Conservation (phyloP, 2,888 invertebrate genomes). For the Megalurothrips usitatus region DNA sequence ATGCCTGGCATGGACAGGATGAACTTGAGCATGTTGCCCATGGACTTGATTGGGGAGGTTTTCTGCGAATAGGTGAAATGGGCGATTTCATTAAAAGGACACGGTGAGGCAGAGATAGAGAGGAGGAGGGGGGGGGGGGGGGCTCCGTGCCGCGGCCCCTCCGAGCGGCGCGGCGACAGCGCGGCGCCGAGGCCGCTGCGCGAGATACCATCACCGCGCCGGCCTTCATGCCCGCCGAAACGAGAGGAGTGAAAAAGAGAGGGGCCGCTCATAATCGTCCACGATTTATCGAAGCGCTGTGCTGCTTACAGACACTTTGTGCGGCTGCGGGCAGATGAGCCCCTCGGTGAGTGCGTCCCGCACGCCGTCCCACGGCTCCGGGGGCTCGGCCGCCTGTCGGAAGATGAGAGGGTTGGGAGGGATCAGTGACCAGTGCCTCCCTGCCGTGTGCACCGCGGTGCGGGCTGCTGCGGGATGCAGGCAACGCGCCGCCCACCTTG, state of each 20-base stretch:
- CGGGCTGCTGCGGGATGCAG: too few species aligned
- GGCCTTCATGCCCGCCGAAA: neutral
- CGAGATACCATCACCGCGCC: neutral
- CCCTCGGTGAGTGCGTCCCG: neutral
- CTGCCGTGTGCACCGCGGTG: too few species aligned
- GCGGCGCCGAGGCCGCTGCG: neutral
- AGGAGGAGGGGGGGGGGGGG: neutral
- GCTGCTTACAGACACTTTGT: neutral
- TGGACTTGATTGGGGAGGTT: conserved; percentile 12
- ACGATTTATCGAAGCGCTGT: neutral
- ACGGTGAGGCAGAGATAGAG: neutral
- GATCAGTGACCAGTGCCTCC: too few species aligned
- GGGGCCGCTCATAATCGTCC: neutral
- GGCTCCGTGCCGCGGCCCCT: neutral
- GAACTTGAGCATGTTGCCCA: conserved; percentile 12
- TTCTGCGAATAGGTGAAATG: neutral
- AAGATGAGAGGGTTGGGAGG: neutral
- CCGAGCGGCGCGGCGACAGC: neutral
- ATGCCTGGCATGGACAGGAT: conserved; percentile 7
- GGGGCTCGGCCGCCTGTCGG: neutral
- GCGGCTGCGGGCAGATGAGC: neutral
- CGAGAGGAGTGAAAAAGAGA: neutral
- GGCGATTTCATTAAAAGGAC: neutral
- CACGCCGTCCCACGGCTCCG: neutral
- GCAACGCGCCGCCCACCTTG: neutral